Conservation (phyloP, 2,888 invertebrate species). For the Busseola fusca region DNA sequence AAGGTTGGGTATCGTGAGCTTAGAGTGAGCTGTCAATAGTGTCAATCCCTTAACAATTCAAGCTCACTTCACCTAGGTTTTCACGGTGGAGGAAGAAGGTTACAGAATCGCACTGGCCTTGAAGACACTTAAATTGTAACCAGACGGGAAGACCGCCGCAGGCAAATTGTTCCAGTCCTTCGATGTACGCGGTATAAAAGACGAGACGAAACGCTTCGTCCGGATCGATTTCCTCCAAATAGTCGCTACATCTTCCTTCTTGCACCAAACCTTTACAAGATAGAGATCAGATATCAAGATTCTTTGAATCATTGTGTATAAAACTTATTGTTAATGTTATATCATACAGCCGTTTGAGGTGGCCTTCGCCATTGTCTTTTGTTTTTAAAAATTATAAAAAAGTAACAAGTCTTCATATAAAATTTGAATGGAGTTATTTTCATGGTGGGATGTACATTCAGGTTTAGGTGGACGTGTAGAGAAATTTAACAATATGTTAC, state of each 20-base stretch:
- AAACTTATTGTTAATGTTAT: constrained; percentile 86
- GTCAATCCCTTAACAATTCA: too few species aligned
- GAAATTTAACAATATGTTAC: neutral
- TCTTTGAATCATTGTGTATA: constrained; percentile 82
- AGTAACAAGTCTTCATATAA: constrained; percentile 35
- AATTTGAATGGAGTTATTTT: constrained; percentile 45
- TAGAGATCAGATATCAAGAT: constrained; percentile 81
- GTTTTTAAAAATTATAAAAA: constrained; percentile 63
- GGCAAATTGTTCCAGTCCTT: too few species aligned
- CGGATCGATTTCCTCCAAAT: neutral
- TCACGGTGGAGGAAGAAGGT: too few species aligned
- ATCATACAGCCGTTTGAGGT: constrained; percentile 71
- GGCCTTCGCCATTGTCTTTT: constrained; percentile 82
- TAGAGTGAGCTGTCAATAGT: too few species aligned
- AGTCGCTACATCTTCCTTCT: constrained; percentile 55
- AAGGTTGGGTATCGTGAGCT: too few species aligned
- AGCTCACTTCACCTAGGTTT: too few species aligned
- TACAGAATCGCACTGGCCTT: too few species aligned
- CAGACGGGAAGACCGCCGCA: too few species aligned
- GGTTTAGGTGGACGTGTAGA: neutral
- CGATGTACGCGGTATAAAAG: too few species aligned
- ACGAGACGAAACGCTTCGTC: too few species aligned
- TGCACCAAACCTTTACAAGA: constrained; percentile 67
- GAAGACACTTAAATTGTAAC: too few species aligned
- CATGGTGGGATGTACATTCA: constrained; percentile 4